Evolutionary conservation across 2,888 invertebrate genomes (phyloP), one percentile per base, ranked within the genome.

Genomic region (Tolmerus cingulatus): DNA sequence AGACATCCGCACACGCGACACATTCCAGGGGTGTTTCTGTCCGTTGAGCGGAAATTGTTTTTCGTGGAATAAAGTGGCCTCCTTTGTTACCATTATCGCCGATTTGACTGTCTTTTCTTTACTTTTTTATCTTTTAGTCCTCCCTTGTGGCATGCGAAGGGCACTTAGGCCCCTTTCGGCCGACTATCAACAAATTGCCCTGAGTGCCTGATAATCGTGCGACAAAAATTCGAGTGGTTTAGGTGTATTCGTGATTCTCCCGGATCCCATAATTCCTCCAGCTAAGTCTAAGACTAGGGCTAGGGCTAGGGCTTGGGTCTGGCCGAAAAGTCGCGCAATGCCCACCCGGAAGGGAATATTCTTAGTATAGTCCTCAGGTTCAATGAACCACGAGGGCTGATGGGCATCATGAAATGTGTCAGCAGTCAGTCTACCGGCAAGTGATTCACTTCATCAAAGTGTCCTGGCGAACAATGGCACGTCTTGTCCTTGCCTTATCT

Each of bases 401-500:
- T 43, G 85, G 85, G 74, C 85, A 85, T 74, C 74, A 43, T 46
- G 46, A 85, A 85, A 74, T 74, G 74, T 85, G 85, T 74, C 85
- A 85, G 85, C 85, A 85, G 43, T 85, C 85, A 85, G 74, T 85
- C 74, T 74, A 85, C 74, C 85, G 74, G 27, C 43, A 85, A 74
- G 74, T 74, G 37, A 85, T 85, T 85, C 85, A 85, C 85, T 85
- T 85, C 74, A 85, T 87, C 81, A 87, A 78, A 87, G 57, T 79
- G 74, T 87, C 78, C 76, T 51, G 66, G 66, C 23, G 84, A 46
- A 86, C 87, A 86, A 85, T 66, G 43, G 79, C 86, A 76, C 82
- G 86, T 86, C 87, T 86, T 82, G 81, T 86, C 82, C 77, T 82
- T 76, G 79, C 87, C 86, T 87, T 87, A 87, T 87, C 87, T 86